Base-by-base conservation (phyloP, 2,888 invertebrate genomes). In the Atethmia centrago region DNA sequence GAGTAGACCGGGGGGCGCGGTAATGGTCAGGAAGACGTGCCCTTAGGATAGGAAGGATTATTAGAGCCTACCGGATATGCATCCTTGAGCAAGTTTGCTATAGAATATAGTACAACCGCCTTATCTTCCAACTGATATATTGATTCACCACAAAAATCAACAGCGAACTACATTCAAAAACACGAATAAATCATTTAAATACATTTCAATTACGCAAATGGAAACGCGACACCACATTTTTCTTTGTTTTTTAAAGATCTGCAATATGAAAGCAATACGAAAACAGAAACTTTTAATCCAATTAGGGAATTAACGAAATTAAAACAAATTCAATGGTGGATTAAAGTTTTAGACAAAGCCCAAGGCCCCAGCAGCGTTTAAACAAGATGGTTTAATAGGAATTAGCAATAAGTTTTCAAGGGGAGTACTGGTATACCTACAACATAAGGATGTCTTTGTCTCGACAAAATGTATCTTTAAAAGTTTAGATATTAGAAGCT, bases 251-350 rank as follows among this genome's bases (percentile, higher is more conserved):
- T 56, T 49, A 71, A 55, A 74, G 19, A 47, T 25, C 21, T 14
- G 14, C n/a, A n/a, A n/a, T n/a, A n/a, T n/a, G n/a, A n/a, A n/a
- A 73, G 59, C 59, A 64, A 65, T 25, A 63, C 40, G 28, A 47
- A 49, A 19, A 47, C 49, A 56, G 21, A 62, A 81, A 72, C 59
- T 79, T 74, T 64, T 16, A 56, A 65, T 77, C 70, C 65, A 84
- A 76, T 82, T 78, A 80, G 67, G n/a, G 40, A 63, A 67, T 77
- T 63, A 80, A 80, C 72, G 42, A 71, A 81, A 74, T 47, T 71
- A 56, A 74, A 80, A 79, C 74, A 62, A 67, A 31, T 62, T 68
- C 69, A 71, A 84, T 62, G 47, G 68, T 51, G 47, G 55, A 51
- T 63, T 42, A 16, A 63, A 77, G 58, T 77, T 63, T 76, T 25